A percentile compares a stretch with the other conserved stretches of the same genome.
Evolutionary conservation across 92 coral and sea anemone species (phyloP).

Genomic region (Phenganax stokvisi): DNA sequence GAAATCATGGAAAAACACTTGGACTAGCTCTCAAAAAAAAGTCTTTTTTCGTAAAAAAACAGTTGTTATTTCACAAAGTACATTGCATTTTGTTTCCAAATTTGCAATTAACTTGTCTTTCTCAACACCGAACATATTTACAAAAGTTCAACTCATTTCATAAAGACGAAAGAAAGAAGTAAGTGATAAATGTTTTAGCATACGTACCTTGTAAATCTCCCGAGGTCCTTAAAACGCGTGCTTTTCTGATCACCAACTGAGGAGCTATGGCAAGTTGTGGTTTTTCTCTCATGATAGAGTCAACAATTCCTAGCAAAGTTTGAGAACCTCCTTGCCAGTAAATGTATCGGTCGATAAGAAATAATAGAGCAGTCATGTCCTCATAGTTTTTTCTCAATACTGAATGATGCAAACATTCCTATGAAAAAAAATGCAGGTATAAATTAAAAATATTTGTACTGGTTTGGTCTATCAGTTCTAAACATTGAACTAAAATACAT

Average conservation of each 20-base stretch:
- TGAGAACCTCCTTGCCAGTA: constrained; percentile 90
- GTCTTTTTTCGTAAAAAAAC: too few relatives aligned
- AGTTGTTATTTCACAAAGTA: too few relatives aligned
- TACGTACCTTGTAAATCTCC: constrained; percentile 78
- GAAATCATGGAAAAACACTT: too few relatives aligned
- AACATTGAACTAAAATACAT: too few relatives aligned
- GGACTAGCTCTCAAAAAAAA: too few relatives aligned
- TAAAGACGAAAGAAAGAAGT: too few relatives aligned
- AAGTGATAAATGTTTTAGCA: neutral
- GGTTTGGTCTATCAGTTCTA: too few relatives aligned
- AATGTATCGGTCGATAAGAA: constrained; percentile 81
- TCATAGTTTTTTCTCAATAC: constrained; percentile 52
- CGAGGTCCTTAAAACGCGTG: constrained; percentile 72
- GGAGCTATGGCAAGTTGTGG: constrained; percentile 81
- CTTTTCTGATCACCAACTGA: constrained; percentile 78
- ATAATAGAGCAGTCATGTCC: constrained; percentile 67
- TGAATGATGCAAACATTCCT: constrained; percentile 90
- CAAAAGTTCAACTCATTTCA: too few relatives aligned
- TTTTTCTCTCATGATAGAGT: constrained; percentile 53
- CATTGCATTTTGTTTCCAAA: too few relatives aligned
- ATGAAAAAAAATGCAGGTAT: neutral
- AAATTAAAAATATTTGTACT: neutral
- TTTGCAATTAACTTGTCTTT: too few relatives aligned
- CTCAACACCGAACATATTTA: too few relatives aligned
- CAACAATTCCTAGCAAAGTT: constrained; percentile 61